phyloP scores from a whole-genome alignment of 2,888 invertebrate genomes.

The Ophion ventricosus region DNA sequence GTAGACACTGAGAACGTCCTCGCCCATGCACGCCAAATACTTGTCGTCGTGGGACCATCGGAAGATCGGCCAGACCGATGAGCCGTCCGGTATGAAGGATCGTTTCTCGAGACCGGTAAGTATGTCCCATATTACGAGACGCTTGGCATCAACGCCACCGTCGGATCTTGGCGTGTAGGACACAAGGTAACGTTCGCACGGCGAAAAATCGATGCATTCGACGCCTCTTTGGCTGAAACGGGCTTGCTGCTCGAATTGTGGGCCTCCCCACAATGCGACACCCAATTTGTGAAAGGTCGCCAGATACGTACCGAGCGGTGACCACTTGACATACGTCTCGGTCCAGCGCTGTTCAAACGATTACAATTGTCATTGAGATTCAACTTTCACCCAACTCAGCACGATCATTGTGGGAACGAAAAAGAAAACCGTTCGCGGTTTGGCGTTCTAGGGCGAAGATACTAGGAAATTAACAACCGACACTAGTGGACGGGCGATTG shows the following conservation, averaged over 20 bases:
- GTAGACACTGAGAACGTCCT: constrained; percentile 95
- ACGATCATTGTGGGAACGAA: not conserved
- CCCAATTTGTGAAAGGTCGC: constrained; percentile 98
- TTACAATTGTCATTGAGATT: constrained; percentile 1
- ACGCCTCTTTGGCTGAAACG: constrained; percentile 96
- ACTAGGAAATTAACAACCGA: too few species aligned
- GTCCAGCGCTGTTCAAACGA: constrained; percentile 92
- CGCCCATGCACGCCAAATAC: constrained; percentile 95
- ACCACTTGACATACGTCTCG: constrained; percentile 98
- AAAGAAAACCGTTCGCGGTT: not conserved
- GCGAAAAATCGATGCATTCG: constrained; percentile 98
- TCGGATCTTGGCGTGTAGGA: constrained; percentile 95
- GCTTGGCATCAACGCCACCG: constrained; percentile 88
- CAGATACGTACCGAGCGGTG: constrained; percentile 97
- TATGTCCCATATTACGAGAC: constrained; percentile 98
- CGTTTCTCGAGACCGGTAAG: constrained; percentile 97
- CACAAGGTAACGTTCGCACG: constrained; percentile 97
- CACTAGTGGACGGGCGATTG: too few species aligned
- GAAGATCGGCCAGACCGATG: constrained; percentile 96
- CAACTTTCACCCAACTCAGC: not conserved
- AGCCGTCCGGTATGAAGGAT: constrained; percentile 93
- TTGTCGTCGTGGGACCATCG: constrained; percentile 98
- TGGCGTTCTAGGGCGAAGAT: too few species aligned
- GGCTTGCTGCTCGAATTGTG: constrained; percentile 95
- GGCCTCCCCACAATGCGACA: constrained; percentile 98